phyloP scores from a whole-genome alignment of 1,140 invertebrate species.

The Belonocnema kinseyi region DNA sequence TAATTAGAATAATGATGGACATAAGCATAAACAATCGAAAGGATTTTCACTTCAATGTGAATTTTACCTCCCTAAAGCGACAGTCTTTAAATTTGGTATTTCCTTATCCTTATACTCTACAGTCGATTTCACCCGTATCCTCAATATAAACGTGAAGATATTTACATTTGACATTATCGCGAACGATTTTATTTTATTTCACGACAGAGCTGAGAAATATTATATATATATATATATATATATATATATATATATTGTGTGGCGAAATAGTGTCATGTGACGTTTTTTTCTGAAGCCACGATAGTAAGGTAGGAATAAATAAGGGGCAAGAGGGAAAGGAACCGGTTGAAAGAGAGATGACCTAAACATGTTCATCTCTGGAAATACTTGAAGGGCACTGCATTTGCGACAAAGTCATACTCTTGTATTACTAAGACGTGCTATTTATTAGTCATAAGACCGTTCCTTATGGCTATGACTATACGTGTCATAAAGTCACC shows the following conservation, averaged over 20 bases:
- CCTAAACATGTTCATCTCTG: slow-evolving; percentile 20
- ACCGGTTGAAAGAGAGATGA: slow-evolving; percentile 37
- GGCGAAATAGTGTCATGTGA: slow-evolving; percentile 42
- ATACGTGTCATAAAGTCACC: slow-evolving; percentile 14
- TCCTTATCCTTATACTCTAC: slow-evolving; percentile 34
- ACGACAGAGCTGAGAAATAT: too few relatives aligned
- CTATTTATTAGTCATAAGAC: slow-evolving; percentile 48
- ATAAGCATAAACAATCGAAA: slow-evolving; percentile 38
- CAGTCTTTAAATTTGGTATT: background rate
- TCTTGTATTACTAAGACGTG: slow-evolving; percentile 46
- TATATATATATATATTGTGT: background rate
- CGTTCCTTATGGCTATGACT: slow-evolving; percentile 42
- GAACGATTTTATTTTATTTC: background rate
- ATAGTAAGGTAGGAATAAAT: slow-evolving; percentile 37
- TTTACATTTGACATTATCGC: too few relatives aligned
- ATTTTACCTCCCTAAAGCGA: too few relatives aligned
- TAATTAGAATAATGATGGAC: background rate
- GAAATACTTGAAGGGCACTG: slow-evolving; percentile 44
- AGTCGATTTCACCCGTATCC: slow-evolving; percentile 1
- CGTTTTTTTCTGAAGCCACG: slow-evolving; percentile 44
- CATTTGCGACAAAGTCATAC: slow-evolving; percentile 52
- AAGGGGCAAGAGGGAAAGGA: background rate
- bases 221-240: too few relatives aligned
- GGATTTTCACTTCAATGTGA: background rate
- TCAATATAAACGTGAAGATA: too few relatives aligned